phyloP scores from a whole-genome alignment of 2,888 invertebrate species.

The Sceliomorpha sp. region DNA sequence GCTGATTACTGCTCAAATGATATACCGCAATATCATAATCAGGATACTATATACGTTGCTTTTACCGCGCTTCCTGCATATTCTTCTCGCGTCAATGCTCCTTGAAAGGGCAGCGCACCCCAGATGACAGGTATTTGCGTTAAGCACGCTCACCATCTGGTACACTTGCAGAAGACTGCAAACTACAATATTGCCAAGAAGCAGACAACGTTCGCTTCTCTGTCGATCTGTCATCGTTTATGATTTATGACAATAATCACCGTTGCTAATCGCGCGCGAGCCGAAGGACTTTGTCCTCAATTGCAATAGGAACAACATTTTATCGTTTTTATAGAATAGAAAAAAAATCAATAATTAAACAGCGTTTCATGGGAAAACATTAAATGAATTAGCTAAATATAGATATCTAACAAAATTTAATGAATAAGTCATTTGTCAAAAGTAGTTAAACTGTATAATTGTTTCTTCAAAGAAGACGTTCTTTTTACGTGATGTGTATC shows the following conservation, averaged over 20 bases:
- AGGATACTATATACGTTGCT: constrained; percentile 26
- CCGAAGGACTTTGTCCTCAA: constrained; percentile 1
- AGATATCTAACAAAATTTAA: too few relatives aligned
- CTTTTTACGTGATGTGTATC: too few relatives aligned
- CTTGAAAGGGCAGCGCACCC: constrained; percentile 25
- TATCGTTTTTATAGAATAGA: too few relatives aligned
- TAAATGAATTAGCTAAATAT: too few relatives aligned
- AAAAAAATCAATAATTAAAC: too few relatives aligned
- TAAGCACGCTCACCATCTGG: constrained; percentile 51
- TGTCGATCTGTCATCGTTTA: constrained; percentile 34
- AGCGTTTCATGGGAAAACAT: too few relatives aligned
- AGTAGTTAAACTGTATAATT: too few relatives aligned
- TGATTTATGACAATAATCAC: constrained; percentile 34
- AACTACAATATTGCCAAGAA: constrained; percentile 21
- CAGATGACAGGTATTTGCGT: constrained; percentile 36
- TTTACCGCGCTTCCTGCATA: constrained; percentile 27
- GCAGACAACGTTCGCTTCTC: constrained; percentile 22
- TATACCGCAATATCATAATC: constrained; percentile 23
- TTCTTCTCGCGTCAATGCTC: constrained; percentile 40
- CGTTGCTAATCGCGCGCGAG: neutral
- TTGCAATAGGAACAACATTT: too few relatives aligned
- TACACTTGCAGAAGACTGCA: constrained; percentile 20
- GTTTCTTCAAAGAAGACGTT: too few relatives aligned
- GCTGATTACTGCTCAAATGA: constrained; percentile 17
- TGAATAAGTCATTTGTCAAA: too few relatives aligned